Conservation (phyloP, 2,797 vertebrate species). For the Poecilia wingei region DNA sequence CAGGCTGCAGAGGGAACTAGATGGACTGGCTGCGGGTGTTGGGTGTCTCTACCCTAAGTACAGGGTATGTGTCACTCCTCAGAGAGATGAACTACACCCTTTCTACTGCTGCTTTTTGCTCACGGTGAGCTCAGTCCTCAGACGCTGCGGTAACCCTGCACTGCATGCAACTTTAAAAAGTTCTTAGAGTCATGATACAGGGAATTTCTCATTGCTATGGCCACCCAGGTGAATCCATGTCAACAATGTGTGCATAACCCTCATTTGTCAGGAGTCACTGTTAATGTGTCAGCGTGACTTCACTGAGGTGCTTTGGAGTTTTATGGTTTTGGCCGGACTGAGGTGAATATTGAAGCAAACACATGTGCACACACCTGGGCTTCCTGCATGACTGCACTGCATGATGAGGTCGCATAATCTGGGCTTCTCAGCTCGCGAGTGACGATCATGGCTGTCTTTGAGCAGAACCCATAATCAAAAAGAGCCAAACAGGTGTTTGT, state of each 20-base stretch:
- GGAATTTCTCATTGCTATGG: constrained; percentile 52
- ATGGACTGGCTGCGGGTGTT: constrained; percentile 54
- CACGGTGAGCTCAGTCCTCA: constrained; percentile 56
- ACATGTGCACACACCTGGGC: constrained; percentile 41
- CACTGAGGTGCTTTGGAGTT: constrained; percentile 35
- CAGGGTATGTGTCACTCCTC: constrained; percentile 59
- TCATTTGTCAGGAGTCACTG: constrained; percentile 28
- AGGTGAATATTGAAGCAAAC: constrained; percentile 27
- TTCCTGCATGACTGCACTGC: constrained; percentile 48
- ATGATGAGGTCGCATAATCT: constrained; percentile 60
- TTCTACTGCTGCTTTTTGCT: constrained; percentile 39
- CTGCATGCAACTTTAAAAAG: constrained; percentile 43
- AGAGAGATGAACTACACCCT: constrained; percentile 53
- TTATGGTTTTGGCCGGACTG: constrained; percentile 43
- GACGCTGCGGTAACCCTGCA: constrained; percentile 48
- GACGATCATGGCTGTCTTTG: constrained; percentile 39
- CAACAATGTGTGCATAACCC: constrained; percentile 24
- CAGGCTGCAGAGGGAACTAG: constrained; percentile 37
- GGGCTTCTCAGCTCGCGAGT: constrained; percentile 40
- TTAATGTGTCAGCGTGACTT: constrained; percentile 42
- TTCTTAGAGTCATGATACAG: constrained; percentile 33
- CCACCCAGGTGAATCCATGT: constrained; percentile 42
- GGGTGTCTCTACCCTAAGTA: constrained; percentile 69
- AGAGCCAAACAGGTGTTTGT: constrained; percentile 66
- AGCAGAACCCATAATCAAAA: constrained; percentile 62